Conservation (phyloP, 1,140 invertebrate species). For the Drosophila pallidifrons region DNA sequence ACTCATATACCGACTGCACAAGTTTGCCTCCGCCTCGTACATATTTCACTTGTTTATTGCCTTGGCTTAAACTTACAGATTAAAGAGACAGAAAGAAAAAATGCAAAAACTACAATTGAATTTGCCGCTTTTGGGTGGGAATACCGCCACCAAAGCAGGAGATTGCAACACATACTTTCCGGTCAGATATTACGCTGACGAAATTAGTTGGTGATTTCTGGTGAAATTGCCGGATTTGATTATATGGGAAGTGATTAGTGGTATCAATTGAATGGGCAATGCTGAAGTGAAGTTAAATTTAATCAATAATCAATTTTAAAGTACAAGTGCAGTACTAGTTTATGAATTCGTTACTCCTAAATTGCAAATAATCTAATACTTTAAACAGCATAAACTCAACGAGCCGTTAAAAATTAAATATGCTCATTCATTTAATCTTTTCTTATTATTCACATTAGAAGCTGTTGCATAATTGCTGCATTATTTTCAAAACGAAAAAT, state of each 20-base stretch:
- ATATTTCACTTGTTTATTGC: slow-evolving; percentile 64
- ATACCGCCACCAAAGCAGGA: slow-evolving; percentile 10
- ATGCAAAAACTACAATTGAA: slow-evolving; percentile 10
- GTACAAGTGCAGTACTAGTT: neutral
- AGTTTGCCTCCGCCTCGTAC: neutral
- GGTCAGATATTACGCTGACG: slow-evolving; percentile 18
- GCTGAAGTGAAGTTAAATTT: no score
- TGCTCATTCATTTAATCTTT: no score
- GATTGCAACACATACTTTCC: slow-evolving; percentile 7
- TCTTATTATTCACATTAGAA: no score
- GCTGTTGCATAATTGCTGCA: no score
- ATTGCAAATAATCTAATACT: no score
- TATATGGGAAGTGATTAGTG: slow-evolving; percentile 22
- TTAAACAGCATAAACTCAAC: no score
- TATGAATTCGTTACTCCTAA: no score
- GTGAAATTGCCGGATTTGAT: slow-evolving; percentile 24
- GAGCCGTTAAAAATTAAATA: no score
- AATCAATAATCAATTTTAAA: no score
- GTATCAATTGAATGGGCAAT: no score
- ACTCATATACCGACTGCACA: slow-evolving; percentile 30
- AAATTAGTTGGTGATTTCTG: slow-evolving; percentile 27
- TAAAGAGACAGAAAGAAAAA: slow-evolving; percentile 37
- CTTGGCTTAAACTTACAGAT: slow-evolving; percentile 25
- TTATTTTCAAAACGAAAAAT: no score
- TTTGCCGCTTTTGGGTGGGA: slow-evolving; percentile 15